These are phyloP conservation scores for Melanotaenia duboulayi DNA, from an alignment of 2,113 vertebrate genomes.

Conservation along the genomic window DNA sequence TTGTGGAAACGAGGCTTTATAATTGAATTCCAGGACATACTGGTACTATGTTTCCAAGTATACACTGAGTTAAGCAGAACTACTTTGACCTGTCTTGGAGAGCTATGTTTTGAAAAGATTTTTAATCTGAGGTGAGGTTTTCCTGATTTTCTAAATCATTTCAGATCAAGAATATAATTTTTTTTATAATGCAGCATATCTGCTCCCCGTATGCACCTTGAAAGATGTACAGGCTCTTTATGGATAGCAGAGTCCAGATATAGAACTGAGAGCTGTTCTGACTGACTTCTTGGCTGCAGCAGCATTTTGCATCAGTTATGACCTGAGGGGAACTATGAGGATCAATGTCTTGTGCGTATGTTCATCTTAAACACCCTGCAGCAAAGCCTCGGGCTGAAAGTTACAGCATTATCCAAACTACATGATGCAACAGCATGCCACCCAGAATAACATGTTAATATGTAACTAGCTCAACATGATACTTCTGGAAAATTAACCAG, in stretches of 20 bases:
- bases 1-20: no score
- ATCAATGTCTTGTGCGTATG: conserved; percentile 26
- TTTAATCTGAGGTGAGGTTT: not conserved
- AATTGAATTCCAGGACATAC: no score
- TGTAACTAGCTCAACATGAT: conserved; percentile 4
- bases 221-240: not conserved
- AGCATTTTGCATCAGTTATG: conserved; percentile 11
- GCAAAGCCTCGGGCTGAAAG: conserved; percentile 39
- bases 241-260: conserved; percentile 4
- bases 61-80: no score
- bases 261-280: not conserved
- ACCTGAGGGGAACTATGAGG: conserved; percentile 26
- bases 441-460: conserved; percentile 20
- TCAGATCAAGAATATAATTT: not conserved
- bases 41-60: no score
- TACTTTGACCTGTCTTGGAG: no score
- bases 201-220: not conserved
- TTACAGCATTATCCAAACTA: conserved; percentile 13
- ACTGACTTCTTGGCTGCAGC: not conserved
- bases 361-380: conserved; percentile 36
- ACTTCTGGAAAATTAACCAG: conserved; percentile 13
- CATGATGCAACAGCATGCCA: conserved; percentile 62
- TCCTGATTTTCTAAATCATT: not conserved
- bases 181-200: conserved; percentile 17
- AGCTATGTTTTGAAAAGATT: no score